Evolutionary conservation across 2,888 invertebrate species (phyloP), one percentile per base, ranked within the genome.

Genomic region (Leucophenga maculata): DNA sequence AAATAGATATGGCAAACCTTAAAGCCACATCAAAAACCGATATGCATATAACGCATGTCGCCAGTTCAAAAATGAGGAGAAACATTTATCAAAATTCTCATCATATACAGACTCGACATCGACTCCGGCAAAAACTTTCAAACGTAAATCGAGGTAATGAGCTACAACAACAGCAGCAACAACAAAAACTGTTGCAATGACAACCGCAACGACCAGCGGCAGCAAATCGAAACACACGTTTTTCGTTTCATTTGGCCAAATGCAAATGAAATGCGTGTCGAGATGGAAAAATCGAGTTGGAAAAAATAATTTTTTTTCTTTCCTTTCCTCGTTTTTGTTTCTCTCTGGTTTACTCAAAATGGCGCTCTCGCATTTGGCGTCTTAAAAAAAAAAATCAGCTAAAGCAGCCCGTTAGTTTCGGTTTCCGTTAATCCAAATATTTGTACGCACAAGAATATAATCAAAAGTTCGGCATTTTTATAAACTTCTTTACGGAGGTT

Each of bases 231-330:
- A 50, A 18, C 50, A 13, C 50, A 50, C 50, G 50, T 50, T 50
- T 50, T 18, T 16, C 50, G 50, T 39, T 39, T 39, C 39, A 50
- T 50, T 50, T 50, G 50, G 16, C 18, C 14, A 59, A 59, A 59
- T 59, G 57, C 57, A 31, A 59, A 59, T 31, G 57, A 11, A 32
- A 62, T 62, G 62, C 62, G 62, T 46, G 62, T 14, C 44, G 62
- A 39, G 39, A 39, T 39, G 39, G 39, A 39, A 39, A 39, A 39
- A 1, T 11, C 39, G 39, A 39, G 39, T 39, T 39, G 39, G 39
- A 39, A 39, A 8, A 39, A 39, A 11, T 1, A 11, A 39, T 39
- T 39, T 3, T 39, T 3, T 39, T 39, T 39, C 11, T 39, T 39
- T 11, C 11, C 39, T 8, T 39, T 39, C 32, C 3, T 8, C 32